These are phyloP conservation scores for Scaptomyza graminum DNA, from an alignment of 1,140 invertebrate species.

Conservation along the genomic window DNA sequence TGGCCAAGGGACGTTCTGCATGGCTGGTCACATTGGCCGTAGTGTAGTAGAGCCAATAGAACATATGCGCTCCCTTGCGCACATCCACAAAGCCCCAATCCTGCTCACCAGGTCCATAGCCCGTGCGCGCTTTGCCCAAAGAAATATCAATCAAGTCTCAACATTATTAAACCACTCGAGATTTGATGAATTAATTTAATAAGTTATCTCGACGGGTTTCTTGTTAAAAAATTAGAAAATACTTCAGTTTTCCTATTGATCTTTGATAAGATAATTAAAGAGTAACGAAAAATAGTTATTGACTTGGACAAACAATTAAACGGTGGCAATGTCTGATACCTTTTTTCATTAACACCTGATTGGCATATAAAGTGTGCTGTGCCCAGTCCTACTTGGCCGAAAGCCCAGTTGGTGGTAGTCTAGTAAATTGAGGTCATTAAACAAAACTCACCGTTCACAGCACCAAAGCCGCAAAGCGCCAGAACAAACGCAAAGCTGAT, in stretches of 20 bases:
- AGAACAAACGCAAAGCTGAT: constrained; percentile 39
- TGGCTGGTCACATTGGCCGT: constrained; percentile 86
- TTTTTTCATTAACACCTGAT: constrained; percentile 56
- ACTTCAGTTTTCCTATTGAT: constrained; percentile 11
- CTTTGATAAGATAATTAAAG: constrained; percentile 34
- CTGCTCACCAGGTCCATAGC: constrained; percentile 86
- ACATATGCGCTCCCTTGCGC: constrained; percentile 89
- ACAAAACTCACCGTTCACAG: constrained; percentile 57
- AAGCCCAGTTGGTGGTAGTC: constrained; percentile 32
- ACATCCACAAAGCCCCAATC: constrained; percentile 89
- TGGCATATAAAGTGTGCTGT: constrained; percentile 49
- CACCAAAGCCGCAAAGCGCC: constrained; percentile 33
- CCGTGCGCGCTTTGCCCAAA: constrained; percentile 65
- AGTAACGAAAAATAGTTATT: too few species aligned
- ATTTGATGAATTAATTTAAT: constrained; percentile 3
- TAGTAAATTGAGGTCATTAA: constrained; percentile 29
- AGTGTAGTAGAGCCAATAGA: constrained; percentile 93
- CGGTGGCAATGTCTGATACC: constrained; percentile 9
- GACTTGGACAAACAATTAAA: too few species aligned
- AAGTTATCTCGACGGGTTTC: background rate
- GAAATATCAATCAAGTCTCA: background rate
- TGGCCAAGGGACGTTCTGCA: constrained; percentile 88
- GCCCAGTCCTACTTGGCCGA: constrained; percentile 8
- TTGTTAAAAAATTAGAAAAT: background rate
- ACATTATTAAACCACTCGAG: background rate